phyloP scores from a whole-genome alignment of 2,797 vertebrate genomes.

The Gallinago stenura region DNA sequence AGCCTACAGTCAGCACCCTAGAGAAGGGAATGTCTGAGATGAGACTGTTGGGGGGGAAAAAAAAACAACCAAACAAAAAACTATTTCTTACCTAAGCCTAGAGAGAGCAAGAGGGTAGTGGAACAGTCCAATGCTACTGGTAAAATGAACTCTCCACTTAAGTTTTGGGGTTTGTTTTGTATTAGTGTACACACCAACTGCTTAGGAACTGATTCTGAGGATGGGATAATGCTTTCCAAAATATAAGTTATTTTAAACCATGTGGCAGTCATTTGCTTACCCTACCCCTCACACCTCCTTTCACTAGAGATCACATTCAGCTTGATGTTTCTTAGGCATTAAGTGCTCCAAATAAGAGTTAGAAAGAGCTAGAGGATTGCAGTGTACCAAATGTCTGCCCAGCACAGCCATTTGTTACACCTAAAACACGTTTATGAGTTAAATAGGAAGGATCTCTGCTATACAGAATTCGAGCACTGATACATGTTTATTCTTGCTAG shows the following conservation, averaged over 20 bases:
- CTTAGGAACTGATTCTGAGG: neutral
- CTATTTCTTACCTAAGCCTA: conserved; percentile 5
- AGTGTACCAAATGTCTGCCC: neutral
- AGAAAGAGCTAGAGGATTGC: conserved; percentile 23
- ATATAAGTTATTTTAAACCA: conserved; percentile 3
- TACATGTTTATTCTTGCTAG: conserved; percentile 25
- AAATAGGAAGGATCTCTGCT: conserved; percentile 42
- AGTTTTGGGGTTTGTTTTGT: neutral
- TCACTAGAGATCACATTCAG: neutral
- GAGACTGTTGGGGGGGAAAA: neutral
- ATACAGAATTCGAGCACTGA: conserved; percentile 53
- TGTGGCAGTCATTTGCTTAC: neutral
- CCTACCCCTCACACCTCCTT: neutral
- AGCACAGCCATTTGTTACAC: neutral
- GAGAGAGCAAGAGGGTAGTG: neutral
- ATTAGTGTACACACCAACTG: neutral
- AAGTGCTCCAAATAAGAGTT: conserved; percentile 65
- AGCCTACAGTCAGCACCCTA: neutral
- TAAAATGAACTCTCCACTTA: neutral
- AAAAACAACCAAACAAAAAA: neutral
- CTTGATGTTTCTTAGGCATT: neutral
- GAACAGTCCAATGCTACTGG: neutral
- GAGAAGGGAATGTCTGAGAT: neutral
- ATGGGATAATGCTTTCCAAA: conserved; percentile 15
- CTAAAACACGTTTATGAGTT: conserved; percentile 24